These are phyloP conservation scores for Porphyrio hochstetteri DNA, from an alignment of 2,113 vertebrate species.

Conservation along the genomic window DNA sequence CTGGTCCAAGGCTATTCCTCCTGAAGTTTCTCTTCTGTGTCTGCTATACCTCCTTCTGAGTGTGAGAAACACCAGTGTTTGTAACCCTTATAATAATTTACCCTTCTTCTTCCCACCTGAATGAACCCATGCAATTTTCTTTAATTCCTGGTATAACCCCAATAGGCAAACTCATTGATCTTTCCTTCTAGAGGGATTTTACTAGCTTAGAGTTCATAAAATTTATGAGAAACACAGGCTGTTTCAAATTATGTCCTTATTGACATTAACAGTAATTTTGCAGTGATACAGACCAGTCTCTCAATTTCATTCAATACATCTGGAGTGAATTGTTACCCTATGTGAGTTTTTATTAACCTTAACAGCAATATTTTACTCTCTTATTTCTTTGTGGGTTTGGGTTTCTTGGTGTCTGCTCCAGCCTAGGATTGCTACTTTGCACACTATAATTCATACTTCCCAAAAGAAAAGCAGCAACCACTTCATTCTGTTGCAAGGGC, in stretches of 20 bases:
- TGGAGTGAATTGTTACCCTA: background rate
- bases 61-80: background rate
- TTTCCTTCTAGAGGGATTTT: background rate
- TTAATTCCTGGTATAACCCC: background rate
- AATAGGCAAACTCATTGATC: background rate
- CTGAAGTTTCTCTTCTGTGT: background rate
- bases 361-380: background rate
- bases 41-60: background rate
- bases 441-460: background rate
- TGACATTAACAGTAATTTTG: background rate
- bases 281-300: background rate
- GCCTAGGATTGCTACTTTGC: background rate
- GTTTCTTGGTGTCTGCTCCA: background rate
- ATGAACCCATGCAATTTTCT: background rate
- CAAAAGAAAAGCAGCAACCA: background rate
- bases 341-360: background rate
- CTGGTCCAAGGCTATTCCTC: background rate
- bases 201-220: background rate
- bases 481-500: background rate
- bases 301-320: background rate
- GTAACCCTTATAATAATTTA: background rate
- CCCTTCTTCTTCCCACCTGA: background rate
- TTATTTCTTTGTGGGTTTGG: background rate
- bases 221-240: background rate
- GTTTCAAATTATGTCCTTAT: background rate